Evolutionary conservation across 2,797 vertebrate genomes (phyloP), one percentile per base, ranked within the genome.

Genomic region (Acipenser ruthenus): DNA sequence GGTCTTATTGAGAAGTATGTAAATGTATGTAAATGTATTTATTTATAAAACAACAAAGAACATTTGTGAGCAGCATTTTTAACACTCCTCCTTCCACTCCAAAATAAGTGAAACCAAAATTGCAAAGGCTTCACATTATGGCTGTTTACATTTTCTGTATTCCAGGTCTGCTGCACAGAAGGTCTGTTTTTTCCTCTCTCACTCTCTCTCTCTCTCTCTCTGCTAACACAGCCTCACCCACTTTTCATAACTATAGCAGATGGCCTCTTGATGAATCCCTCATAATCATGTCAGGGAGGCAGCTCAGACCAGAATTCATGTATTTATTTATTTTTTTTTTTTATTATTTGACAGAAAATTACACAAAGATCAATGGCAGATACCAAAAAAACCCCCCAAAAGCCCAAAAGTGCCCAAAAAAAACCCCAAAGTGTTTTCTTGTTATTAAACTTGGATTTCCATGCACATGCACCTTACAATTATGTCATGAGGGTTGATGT

Each of bases 231-330:
- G 69, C 61, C 65, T 83, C 76, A 68, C 81, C 91, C 91, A 87
- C 86, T 37, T 90, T 90, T 92, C 91, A 93, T 95, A 94, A 94
- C 93, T 90, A 93, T 92, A 93, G 95, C 96, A 99, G 96, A 98
- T 99, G 96, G 96, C 37, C 93, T 94, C 92, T 93, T 93, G 95
- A 98, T 99, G 95, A 99, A 97, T 99, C 96, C 94, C 94, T 95
- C 92, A 95, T 98, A 98, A 98, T 97, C 95, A 96, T 97, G 95
- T 98, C 96, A 97, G 94, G 95, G 97, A 93, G 91, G 94, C 94
- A 94, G 91, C 92, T 94, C 94, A 93, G 94, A 95, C 95, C 93
- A 94, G 93, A 96, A 96, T 97, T 98, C 95, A 97, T 98, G 93
- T 95, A 91, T 81, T 89, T 88, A 96, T 96, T 95, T 18, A 18